These are phyloP conservation scores for Bombus confusus DNA, from an alignment of 1,140 invertebrate genomes.

Conservation along the genomic window DNA sequence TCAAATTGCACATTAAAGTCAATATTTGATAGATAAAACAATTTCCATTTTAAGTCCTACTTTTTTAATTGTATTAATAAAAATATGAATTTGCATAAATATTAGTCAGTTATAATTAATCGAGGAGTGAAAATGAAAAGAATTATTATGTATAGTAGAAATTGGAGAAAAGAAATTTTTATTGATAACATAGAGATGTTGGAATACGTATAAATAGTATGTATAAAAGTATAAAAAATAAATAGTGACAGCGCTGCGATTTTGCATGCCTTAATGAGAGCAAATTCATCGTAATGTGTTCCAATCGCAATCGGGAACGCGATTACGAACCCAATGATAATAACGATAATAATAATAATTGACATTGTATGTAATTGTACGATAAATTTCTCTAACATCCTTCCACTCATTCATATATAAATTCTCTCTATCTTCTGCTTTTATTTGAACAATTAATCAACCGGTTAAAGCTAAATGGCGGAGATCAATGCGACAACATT, in stretches of 20 bases:
- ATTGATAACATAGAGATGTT: slow-evolving; percentile 50
- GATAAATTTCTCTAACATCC: slow-evolving; percentile 28
- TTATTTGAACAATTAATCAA: slow-evolving; percentile 7
- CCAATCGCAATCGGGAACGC: slow-evolving; percentile 8
- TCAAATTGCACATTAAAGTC: background rate
- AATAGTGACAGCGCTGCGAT: slow-evolving; percentile 58
- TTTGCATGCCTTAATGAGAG: slow-evolving; percentile 50
- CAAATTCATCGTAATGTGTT: slow-evolving; percentile 36
- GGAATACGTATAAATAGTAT: slow-evolving; percentile 56
- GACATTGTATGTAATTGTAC: slow-evolving; percentile 47
- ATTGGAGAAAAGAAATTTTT: slow-evolving; percentile 60
- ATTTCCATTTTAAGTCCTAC: background rate
- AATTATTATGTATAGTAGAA: background rate
- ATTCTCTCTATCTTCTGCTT: background rate
- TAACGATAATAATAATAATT: slow-evolving; percentile 44
- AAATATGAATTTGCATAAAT: background rate
- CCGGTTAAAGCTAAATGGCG: slow-evolving; percentile 21
- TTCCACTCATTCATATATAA: background rate
- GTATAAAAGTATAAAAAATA: slow-evolving; percentile 77
- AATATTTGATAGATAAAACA: background rate
- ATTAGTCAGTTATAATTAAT: background rate
- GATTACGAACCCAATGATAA: slow-evolving; percentile 20
- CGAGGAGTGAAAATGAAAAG: background rate
- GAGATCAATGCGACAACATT: slow-evolving; percentile 28
- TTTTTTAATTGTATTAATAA: background rate